Evolutionary conservation across 2,113 vertebrate species (phyloP), one percentile per base, ranked within the genome.

Genomic region (Eublepharis macularius): DNA sequence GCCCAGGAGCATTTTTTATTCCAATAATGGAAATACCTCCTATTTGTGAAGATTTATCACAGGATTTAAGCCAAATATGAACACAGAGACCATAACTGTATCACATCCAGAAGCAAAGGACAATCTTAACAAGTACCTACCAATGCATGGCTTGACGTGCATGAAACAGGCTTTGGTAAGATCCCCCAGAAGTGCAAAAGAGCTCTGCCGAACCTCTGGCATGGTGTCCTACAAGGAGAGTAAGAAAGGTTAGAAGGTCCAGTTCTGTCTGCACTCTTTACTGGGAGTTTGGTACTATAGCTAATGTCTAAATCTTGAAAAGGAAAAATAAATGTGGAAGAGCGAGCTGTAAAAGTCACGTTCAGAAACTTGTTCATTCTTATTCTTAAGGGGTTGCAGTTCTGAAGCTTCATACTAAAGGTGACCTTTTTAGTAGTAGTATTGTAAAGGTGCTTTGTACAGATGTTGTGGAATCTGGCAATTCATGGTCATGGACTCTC

Each of bases 131-230:
- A 10, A 2, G 36, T 17, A 92, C 94, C 80, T 96, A 99, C 98
- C 98, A 0, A 99, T 98, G 84, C 98, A 99, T 21, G 98, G 98
- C 85, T 99, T 99, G 83, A 99, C 98, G 0, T 99, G 98, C 88
- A 98, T 97, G 80, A 99, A 99, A 90, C 98, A 99, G 47, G 98
- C 98, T 94, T 99, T 99, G 89, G 98, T 99, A 88, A 99, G 96
- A 85, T 99, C 98, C 0, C 98, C 98, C 90, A 98, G 94, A 12
- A 99, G 96, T 60, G 98, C 98, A 39, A 99, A 99, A 41, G 98
- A 98, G 90, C 98, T 99, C 94, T 99, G 98, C 79, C 98, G 97
- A 26, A 99, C 98, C 94, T 99, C 98, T 0, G 98, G 98, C 98
- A 99, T 99, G 0, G 98, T 98, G 91, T 99, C 98, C 98, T 98